These are phyloP conservation scores for Octomys mimax DNA, from an alignment of 2,797 vertebrate species.

Conservation along the genomic window DNA sequence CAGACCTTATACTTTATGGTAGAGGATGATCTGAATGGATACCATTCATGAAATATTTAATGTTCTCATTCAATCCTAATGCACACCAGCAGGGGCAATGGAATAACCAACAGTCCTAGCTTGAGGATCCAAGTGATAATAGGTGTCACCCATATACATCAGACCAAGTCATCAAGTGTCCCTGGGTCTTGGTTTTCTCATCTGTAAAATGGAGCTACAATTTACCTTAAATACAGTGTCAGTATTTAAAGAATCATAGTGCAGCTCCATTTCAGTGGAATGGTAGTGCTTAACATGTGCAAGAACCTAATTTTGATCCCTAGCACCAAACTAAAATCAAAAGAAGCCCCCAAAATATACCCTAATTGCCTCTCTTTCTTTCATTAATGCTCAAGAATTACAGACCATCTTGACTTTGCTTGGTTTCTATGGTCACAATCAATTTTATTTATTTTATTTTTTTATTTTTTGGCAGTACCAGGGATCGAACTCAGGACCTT, in stretches of 20 bases:
- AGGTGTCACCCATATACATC: too few species aligned
- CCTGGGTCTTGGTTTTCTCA: constrained; percentile 2
- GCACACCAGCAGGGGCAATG: neutral
- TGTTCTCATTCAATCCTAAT: neutral
- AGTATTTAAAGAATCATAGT: neutral
- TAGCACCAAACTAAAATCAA: neutral
- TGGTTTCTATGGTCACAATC: constrained; percentile 4
- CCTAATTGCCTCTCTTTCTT: neutral
- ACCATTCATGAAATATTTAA: neutral
- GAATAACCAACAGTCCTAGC: neutral
- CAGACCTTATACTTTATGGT: constrained; percentile 1
- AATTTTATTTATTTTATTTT: neutral
- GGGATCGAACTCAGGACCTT: too few species aligned
- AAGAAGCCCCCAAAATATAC: neutral
- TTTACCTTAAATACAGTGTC: constrained; percentile 28
- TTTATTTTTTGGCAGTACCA: too few species aligned
- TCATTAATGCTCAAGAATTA: constrained; percentile 30
- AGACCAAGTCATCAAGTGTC: neutral
- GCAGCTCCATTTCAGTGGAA: neutral
- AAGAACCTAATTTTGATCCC: neutral
- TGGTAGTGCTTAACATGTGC: neutral
- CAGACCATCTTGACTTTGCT: neutral
- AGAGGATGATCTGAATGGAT: neutral
- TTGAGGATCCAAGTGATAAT: neutral
- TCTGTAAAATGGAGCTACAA: constrained; percentile 13